These are phyloP conservation scores for Kryptolebias marmoratus DNA, from an alignment of 2,113 vertebrate species.

Conservation along the genomic window DNA sequence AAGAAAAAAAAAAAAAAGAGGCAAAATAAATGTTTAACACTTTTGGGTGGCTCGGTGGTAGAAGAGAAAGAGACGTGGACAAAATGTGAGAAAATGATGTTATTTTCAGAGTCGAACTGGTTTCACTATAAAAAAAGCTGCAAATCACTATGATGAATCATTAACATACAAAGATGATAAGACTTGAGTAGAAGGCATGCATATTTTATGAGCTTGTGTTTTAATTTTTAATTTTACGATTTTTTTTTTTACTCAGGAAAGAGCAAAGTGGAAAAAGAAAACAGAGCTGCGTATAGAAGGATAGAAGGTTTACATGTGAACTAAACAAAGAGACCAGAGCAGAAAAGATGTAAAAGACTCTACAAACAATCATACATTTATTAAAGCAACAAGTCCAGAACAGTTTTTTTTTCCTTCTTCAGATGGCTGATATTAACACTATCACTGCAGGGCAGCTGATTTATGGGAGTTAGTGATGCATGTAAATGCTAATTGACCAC, in stretches of 20 bases:
- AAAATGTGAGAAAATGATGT: slow-evolving; percentile 37
- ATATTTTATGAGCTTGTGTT: slow-evolving; percentile 31
- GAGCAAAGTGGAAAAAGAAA: background rate
- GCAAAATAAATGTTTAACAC: slow-evolving; percentile 43
- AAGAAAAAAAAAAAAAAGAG: slow-evolving; percentile 17
- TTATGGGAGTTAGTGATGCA: slow-evolving; percentile 47
- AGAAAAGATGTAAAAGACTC: background rate
- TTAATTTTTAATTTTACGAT: background rate
- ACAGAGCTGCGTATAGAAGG: background rate
- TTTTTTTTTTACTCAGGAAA: background rate
- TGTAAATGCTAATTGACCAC: slow-evolving; percentile 27
- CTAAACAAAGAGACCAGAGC: slow-evolving; percentile 1
- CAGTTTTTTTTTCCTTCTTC: background rate
- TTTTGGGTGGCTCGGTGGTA: background rate
- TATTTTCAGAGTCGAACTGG: slow-evolving; percentile 22
- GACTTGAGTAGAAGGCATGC: slow-evolving; percentile 15
- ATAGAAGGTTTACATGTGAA: background rate
- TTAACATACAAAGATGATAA: slow-evolving; percentile 30
- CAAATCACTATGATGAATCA: slow-evolving; percentile 40
- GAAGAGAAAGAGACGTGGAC: slow-evolving; percentile 4
- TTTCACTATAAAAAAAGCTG: background rate
- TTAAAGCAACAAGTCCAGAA: too few relatives aligned
- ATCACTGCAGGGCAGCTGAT: slow-evolving; percentile 47
- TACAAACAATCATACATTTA: background rate
- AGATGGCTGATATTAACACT: slow-evolving; percentile 67